Evolutionary conservation across 2,113 vertebrate genomes (phyloP).

Genomic region (Pedionomus torquatus): DNA sequence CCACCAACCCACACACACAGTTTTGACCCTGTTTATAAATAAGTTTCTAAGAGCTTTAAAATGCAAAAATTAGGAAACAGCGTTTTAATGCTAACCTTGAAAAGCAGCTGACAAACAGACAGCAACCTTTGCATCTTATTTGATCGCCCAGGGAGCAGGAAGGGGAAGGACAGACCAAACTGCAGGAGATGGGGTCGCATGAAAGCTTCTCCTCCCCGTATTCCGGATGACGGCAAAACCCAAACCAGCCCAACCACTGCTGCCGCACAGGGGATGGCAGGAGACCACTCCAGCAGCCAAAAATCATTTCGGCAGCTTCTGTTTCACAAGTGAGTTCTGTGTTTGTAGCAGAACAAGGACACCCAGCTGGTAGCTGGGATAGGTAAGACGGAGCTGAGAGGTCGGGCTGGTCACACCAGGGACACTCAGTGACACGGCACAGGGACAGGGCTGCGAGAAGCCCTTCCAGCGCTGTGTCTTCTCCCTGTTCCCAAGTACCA

Average conservation of each 20-base stretch:
- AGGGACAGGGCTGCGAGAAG: not conserved
- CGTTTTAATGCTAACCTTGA: slow-evolving; percentile 51
- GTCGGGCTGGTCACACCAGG: not conserved
- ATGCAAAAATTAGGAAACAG: slow-evolving; percentile 37
- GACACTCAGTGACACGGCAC: fast-evolving
- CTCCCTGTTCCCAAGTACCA: fast-evolving
- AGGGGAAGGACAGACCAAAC: slow-evolving; percentile 48
- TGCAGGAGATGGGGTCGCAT: not conserved
- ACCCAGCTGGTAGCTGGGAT: slow-evolving; percentile 5
- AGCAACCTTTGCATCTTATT: slow-evolving; percentile 13
- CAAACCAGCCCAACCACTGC: slow-evolving; percentile 46
- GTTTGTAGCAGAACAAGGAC: slow-evolving; percentile 9
- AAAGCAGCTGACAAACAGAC: slow-evolving; percentile 33
- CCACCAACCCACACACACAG: not conserved
- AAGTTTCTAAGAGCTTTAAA: slow-evolving; percentile 38
- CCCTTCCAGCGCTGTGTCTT: fast-evolving
- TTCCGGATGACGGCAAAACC: slow-evolving; percentile 38
- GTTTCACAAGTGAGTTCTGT: slow-evolving; percentile 41
- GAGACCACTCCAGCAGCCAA: slow-evolving; percentile 68
- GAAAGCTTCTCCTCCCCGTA: slow-evolving; percentile 25
- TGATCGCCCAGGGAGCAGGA: slow-evolving; percentile 25
- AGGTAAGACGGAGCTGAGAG: not conserved
- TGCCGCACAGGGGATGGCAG: slow-evolving; percentile 63
- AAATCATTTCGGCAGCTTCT: slow-evolving; percentile 63
- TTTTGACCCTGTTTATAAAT: slow-evolving; percentile 59